Base-by-base conservation (phyloP, 2,797 vertebrate genomes). In the Sarcophilus harrisii region DNA sequence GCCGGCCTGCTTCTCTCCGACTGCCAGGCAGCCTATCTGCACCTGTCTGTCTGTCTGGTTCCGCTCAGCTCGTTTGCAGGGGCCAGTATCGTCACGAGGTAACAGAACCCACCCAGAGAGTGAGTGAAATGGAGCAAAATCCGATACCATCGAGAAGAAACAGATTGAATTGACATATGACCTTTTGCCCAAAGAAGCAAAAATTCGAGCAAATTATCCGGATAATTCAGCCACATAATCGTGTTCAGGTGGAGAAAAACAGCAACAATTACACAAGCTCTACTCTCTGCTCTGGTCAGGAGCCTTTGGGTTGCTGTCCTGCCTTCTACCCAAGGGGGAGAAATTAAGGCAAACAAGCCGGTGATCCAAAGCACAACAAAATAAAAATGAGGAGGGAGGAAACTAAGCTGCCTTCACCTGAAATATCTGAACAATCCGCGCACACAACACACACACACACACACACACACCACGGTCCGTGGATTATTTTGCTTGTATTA, bases 81-180 rank as follows among this genome's bases (percentile, higher is more conserved):
- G 10, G 21, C 24, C 73, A 45, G n/a, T 24, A 81, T 21, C n/a
- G n/a, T 81, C n/a, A 45, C 38, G 24, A 28, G 73, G 73, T 24
- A 45, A 87, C 24, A 81, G 38, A 81, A 49, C 12, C 55, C 59
- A 49, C 5, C 54, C 14, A 54, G 54, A 30, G 89, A 29, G 0
- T 6, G 49, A 13, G 55, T 54, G 81, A 81, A 94, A 93, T 52
- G 95, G 11, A 96, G 95, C 49, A 94, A 94, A 95, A 92, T 57
- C 81, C 81, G 30, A 91, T 97, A 93, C 95, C 94, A 91, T 93
- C 73, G 57, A 91, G 90, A 95, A 96, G 91, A 30, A 90, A 21
- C 73, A 49, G 27, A 93, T 92, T 91, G 94, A 94, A 96, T 90
- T 59, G 94, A 92, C 62, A 59, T 58, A 59, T 13, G 49, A 87